A percentile compares a stretch with the other conserved stretches of the same genome.
These are phyloP conservation scores for Eufriesea mexicana DNA, from an alignment of 1,140 invertebrate genomes.

Conservation along the genomic window DNA sequence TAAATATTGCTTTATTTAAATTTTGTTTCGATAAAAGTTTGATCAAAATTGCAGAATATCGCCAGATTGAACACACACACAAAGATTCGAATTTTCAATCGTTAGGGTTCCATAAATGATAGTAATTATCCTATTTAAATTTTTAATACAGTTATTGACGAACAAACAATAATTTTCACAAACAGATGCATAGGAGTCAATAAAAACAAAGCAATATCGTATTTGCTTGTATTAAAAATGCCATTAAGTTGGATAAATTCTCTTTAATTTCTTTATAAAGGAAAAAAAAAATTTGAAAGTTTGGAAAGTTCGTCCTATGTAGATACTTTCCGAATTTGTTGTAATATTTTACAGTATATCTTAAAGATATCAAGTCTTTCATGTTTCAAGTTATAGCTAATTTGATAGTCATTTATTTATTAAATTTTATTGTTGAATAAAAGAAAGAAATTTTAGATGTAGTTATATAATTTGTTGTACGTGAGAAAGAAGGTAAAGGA, in stretches of 20 bases:
- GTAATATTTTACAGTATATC: neutral
- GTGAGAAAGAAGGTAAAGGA: neutral
- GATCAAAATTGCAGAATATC: neutral
- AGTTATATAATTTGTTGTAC: constrained; percentile 28
- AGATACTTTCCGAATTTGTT: constrained; percentile 5
- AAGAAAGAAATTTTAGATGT: neutral
- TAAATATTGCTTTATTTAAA: neutral
- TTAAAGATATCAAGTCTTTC: constrained; percentile 38
- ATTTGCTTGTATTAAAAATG: too few species aligned
- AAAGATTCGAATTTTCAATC: constrained; percentile 14
- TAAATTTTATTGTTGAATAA: constrained; percentile 33
- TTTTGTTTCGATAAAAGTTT: neutral
- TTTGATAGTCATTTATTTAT: constrained; percentile 21
- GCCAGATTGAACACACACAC: constrained; percentile 54
- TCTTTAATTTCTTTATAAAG: neutral
- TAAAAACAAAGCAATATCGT: neutral
- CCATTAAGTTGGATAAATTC: neutral
- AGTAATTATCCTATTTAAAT: neutral
- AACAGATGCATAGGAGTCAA: constrained; percentile 11
- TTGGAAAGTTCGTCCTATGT: neutral
- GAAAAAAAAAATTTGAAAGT: neutral
- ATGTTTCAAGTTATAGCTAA: constrained; percentile 22
- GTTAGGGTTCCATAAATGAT: constrained; percentile 24
- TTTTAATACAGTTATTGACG: neutral
- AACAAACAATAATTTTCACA: neutral